These are phyloP conservation scores for Champsocephalus gunnari DNA, from an alignment of 2,797 vertebrate genomes.

Conservation along the genomic window DNA sequence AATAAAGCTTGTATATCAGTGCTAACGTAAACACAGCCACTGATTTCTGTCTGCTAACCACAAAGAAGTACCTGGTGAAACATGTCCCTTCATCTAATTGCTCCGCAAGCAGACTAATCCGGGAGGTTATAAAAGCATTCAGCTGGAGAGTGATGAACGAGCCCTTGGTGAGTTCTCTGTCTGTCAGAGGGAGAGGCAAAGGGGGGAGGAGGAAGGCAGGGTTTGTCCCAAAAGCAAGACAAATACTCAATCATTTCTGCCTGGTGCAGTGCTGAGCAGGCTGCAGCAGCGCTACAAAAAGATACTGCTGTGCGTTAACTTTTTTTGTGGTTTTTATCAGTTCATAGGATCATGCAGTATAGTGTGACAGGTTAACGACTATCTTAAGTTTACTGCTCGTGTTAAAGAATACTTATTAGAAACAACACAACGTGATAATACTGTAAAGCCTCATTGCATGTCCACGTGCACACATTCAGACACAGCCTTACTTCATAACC, in stretches of 20 bases:
- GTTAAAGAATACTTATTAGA: constrained; percentile 77
- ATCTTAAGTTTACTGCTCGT: constrained; percentile 73
- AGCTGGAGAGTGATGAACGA: constrained; percentile 68
- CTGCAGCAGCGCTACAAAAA: constrained; percentile 67
- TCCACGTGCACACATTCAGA: constrained; percentile 68
- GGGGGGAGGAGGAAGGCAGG: not conserved
- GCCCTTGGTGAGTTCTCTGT: constrained; percentile 80
- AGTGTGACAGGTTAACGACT: constrained; percentile 66
- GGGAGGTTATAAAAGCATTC: constrained; percentile 70
- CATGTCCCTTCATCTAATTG: constrained; percentile 50
- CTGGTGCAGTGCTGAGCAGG: constrained; percentile 51
- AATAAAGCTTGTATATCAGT: not conserved
- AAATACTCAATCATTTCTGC: constrained; percentile 48
- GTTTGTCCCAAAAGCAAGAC: constrained; percentile 40
- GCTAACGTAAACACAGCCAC: constrained; percentile 27
- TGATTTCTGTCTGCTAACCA: constrained; percentile 4
- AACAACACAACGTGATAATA: constrained; percentile 82
- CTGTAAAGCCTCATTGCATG: constrained; percentile 75
- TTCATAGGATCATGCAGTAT: constrained; percentile 75
- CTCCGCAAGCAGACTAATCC: constrained; percentile 60
- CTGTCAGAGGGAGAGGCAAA: constrained; percentile 48
- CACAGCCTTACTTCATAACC: constrained; percentile 65
- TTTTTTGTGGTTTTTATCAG: constrained; percentile 32
- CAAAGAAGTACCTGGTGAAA: constrained; percentile 17
- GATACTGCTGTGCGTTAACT: constrained; percentile 44